These are phyloP conservation scores for Hoplodrina ambigua DNA, from an alignment of 2,888 invertebrate genomes.

Conservation along the genomic window DNA sequence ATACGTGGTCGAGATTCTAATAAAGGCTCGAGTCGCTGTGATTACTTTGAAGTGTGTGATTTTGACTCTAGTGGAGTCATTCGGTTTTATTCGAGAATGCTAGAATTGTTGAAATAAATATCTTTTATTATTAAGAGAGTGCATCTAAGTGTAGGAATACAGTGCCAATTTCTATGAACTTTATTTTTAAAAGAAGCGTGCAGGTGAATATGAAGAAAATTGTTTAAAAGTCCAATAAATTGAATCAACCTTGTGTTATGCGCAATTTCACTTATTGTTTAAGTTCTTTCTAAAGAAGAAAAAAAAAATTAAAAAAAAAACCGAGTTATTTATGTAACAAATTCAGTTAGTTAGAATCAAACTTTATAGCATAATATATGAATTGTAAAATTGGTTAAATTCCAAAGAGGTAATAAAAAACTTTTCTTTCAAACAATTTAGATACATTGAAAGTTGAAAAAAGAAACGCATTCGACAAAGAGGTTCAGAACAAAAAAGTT, in stretches of 20 bases:
- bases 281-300: conserved; percentile 45
- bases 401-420: conserved; percentile 33
- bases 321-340: conserved; percentile 29
- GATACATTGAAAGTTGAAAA: conserved; percentile 13
- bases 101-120: not conserved
- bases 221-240: conserved; percentile 16
- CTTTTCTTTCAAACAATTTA: conserved; percentile 32
- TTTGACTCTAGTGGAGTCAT: conserved; percentile 37
- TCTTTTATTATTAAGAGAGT: not conserved
- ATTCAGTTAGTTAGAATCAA: conserved; percentile 37
- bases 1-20: conserved; percentile 47
- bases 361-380: conserved; percentile 21
- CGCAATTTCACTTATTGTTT: conserved; percentile 34
- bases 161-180: not conserved
- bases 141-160: not conserved
- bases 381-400: conserved; percentile 32
- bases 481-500: conserved; percentile 42
- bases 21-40: conserved; percentile 22
- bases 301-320: conserved; percentile 37
- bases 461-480: conserved; percentile 26
- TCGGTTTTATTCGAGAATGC: conserved; percentile 14
- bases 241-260: conserved; percentile 32
- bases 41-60: conserved; percentile 45
- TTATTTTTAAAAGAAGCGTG: not conserved
- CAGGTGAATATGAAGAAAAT: conserved; percentile 6